phyloP scores from a whole-genome alignment of 2,797 vertebrate genomes.

The Myotis planiceps region DNA sequence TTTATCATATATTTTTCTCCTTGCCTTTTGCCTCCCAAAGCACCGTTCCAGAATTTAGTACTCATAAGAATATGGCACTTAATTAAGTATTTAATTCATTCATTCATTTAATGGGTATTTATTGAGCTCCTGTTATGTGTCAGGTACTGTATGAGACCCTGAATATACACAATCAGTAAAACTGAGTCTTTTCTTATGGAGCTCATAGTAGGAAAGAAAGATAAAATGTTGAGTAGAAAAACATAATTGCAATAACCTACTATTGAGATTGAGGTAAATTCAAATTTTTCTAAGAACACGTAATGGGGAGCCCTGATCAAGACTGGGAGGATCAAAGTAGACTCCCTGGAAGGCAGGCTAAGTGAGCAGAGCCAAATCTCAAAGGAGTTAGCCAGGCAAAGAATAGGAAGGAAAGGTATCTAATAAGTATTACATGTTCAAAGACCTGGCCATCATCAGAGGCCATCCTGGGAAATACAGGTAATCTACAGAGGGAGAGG shows the following conservation, averaged over 20 bases:
- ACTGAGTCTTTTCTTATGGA: not conserved
- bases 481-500: not conserved
- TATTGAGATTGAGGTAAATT: not conserved
- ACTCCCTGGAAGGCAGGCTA: not conserved
- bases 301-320: not conserved
- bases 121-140: not conserved
- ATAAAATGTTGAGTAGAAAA: constrained; percentile 29
- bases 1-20: not conserved
- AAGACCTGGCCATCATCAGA: not conserved
- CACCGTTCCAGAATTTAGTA: not conserved
- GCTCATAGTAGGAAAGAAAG: not conserved
- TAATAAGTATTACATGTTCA: not conserved
- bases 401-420: not conserved
- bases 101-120: not conserved
- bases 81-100: not conserved
- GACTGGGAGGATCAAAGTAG: not conserved
- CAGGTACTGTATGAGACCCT: not conserved
- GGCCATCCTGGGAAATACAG: not conserved
- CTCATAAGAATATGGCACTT: not conserved
- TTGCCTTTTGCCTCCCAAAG: too few species aligned
- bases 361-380: not conserved
- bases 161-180: not conserved
- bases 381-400: not conserved
- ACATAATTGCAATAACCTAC: not conserved
- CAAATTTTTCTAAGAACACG: not conserved